Conservation (phyloP, 2,888 invertebrate genomes). For the Atethmia centrago region DNA sequence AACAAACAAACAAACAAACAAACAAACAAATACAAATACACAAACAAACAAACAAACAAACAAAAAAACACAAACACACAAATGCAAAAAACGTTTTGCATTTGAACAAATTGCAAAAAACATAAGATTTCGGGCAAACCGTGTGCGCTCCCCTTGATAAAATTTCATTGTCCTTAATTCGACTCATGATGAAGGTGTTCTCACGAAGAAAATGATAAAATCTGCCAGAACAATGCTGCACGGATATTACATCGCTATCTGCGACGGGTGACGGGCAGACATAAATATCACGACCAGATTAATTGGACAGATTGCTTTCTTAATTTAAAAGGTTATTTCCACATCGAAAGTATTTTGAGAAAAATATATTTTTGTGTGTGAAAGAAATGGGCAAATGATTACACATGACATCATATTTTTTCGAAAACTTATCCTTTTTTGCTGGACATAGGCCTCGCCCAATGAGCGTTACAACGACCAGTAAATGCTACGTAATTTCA, state of each 20-base stretch:
- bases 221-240: conserved; percentile 29
- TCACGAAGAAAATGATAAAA: conserved; percentile 41
- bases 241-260: conserved; percentile 61
- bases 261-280: conserved; percentile 28
- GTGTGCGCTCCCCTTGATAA: not conserved
- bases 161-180: not conserved
- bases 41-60: no score
- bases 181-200: not conserved
- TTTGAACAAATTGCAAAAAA: not conserved
- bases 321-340: conserved; percentile 10
- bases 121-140: not conserved
- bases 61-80: no score
- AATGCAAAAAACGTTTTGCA: no score
- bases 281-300: conserved; percentile 29
- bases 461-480: not conserved
- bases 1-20: no score
- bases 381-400: not conserved
- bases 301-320: conserved; percentile 41
- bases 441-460: no score
- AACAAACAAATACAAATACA: no score
- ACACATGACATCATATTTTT: no score
- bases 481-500: not conserved
- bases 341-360: conserved; percentile 11
- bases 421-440: not conserved
- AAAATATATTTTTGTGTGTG: conserved; percentile 1